Evolutionary conservation across 2,797 vertebrate genomes (phyloP), one percentile per base, ranked within the genome.

Genomic region (Ctenosaura bakeri): DNA sequence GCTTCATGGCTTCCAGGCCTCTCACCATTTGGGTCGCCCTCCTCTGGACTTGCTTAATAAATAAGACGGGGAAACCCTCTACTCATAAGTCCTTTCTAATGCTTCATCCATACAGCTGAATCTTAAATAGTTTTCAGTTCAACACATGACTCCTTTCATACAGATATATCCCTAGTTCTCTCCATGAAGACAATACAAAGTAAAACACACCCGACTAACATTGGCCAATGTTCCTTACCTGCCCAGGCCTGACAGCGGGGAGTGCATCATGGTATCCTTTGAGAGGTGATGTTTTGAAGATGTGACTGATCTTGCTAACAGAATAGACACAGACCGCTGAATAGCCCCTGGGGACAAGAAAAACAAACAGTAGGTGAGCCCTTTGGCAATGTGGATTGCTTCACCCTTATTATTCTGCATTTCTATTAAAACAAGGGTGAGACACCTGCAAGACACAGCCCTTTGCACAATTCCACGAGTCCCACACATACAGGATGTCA

Each of bases 301-400:
- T 92, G 0, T 2, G 54, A 52, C 96, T 96, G 0, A 97, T 97
- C 91, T 97, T 96, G 1, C 92, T 94, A 0, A 97, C 96, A 2
- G 97, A 96, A 83, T 97, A 97, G 46, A 97, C 95, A 0, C 97
- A 97, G 64, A 97, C 95, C 0, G 97, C 97, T 0, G 97, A 97
- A 90, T 97, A 97, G 69, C 96, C 97, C 97, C 97, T 97, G 93
- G 0, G 9, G 77, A 42, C 26, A 38, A 88, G 64, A 0, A 0
- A 22, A 82, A 92, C 38, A 82, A 12, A 0, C 0, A 35, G 2
- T 1, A 0, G 0, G 20, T 95, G 77, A 93, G 81, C 26, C 26
- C 81, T 62, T 84, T 0, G 22, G 0, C 50, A 38, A 46, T 32
- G 77, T 0, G 14, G 54, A 46, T 92, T 78, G 0, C 66, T 1